Evolutionary conservation across 1,140 invertebrate genomes (phyloP).

Genomic region (Papilio xuthus): DNA sequence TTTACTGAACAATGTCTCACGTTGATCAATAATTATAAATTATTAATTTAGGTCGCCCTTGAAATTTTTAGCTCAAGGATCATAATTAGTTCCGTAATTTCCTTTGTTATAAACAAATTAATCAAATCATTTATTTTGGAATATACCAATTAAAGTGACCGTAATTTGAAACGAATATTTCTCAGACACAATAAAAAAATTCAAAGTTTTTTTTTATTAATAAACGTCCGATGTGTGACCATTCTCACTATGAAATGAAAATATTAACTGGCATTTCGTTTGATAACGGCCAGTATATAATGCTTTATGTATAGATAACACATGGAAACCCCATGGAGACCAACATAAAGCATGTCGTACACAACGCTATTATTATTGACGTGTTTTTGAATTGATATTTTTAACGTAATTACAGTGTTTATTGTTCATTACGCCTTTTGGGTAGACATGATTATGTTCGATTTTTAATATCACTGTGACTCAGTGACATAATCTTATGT

Average conservation of each 20-base stretch:
- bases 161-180: neutral
- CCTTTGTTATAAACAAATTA: conserved; percentile 25
- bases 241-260: conserved; percentile 50
- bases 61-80: conserved; percentile 47
- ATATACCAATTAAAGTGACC: neutral
- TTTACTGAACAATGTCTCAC: neutral
- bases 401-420: neutral
- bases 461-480: too few relatives aligned
- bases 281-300: conserved; percentile 63
- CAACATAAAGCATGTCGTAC: conserved; percentile 42
- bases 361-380: conserved; percentile 19
- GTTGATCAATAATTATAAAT: conserved; percentile 36
- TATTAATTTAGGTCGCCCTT: conserved; percentile 39
- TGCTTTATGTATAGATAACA: conserved; percentile 46
- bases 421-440: neutral
- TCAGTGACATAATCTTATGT: too few relatives aligned
- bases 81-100: conserved; percentile 36
- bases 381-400: neutral
- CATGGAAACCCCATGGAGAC: conserved; percentile 56
- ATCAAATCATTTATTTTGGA: neutral
- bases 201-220: neutral
- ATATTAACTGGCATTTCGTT: conserved; percentile 59
- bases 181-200: neutral
- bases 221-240: conserved; percentile 47
- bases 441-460: neutral